phyloP scores from a whole-genome alignment of 2,797 vertebrate species.

The Chloroceryle amazona region DNA sequence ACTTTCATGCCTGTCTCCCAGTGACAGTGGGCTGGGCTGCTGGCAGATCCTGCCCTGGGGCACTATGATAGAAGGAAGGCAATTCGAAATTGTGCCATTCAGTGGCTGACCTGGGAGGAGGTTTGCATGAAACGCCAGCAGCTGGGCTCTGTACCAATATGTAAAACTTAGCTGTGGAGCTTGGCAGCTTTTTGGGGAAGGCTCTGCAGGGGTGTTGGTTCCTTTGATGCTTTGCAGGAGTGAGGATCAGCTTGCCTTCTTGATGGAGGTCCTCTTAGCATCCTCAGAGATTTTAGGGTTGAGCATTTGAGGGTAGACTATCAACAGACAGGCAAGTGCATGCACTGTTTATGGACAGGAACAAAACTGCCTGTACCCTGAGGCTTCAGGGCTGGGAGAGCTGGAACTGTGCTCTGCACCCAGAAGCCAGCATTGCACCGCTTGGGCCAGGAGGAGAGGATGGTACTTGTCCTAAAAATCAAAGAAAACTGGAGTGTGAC shows the following conservation, averaged over 20 bases:
- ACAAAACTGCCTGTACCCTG: fast-evolving
- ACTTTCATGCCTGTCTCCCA: background rate
- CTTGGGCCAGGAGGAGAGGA: background rate
- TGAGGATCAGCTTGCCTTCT: background rate
- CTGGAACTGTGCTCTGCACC: background rate
- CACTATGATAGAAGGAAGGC: background rate
- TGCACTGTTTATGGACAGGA: fast-evolving
- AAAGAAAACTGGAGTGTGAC: background rate
- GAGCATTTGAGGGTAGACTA: background rate
- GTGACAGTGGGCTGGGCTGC: background rate
- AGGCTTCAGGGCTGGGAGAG: background rate
- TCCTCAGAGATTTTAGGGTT: background rate
- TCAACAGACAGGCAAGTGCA: background rate
- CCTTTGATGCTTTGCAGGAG: fast-evolving
- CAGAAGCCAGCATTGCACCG: background rate
- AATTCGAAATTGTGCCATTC: background rate
- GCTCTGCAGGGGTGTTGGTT: background rate
- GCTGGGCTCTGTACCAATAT: background rate
- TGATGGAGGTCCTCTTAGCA: background rate
- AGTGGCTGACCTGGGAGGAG: background rate
- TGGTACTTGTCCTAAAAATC: background rate
- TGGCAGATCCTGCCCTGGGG: background rate
- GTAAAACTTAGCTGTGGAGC: background rate
- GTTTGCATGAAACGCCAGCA: background rate
- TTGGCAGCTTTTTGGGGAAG: slow-evolving; percentile 1